phyloP scores from a whole-genome alignment of 2,888 invertebrate species.

The Herminia tarsipennalis region DNA sequence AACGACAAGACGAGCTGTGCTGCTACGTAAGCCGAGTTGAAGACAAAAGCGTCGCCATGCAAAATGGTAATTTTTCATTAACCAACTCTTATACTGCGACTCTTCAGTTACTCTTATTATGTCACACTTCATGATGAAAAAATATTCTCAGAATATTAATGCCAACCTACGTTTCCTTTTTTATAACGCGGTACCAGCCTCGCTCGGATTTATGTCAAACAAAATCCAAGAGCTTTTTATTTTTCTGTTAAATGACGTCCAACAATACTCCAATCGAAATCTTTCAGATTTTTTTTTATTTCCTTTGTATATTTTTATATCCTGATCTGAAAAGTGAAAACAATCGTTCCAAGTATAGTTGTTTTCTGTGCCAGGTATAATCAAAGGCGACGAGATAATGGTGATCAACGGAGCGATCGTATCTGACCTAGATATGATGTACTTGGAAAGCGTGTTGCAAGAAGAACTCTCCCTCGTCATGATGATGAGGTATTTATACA shows the following conservation, averaged over 20 bases:
- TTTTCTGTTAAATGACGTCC: conserved; percentile 17
- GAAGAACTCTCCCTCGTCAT: conserved; percentile 97
- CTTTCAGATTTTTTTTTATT: conserved; percentile 38
- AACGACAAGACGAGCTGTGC: conserved; percentile 97
- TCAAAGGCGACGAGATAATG: conserved; percentile 99
- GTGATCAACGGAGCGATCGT: conserved; percentile 99
- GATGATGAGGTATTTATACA: conserved; percentile 93
- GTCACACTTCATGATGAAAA: too few species aligned
- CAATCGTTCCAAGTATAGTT: conserved; percentile 60
- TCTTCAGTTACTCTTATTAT: too few species aligned
- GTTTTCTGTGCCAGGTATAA: conserved; percentile 91
- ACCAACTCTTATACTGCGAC: too few species aligned
- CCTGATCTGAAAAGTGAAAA: conserved; percentile 49
- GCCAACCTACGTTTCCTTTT: not conserved
- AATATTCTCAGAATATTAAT: too few species aligned
- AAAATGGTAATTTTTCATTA: conserved; percentile 95
- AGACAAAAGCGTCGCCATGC: conserved; percentile 97
- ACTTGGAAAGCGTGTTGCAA: conserved; percentile 97
- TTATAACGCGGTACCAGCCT: conserved; percentile 6
- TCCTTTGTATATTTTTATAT: conserved; percentile 39
- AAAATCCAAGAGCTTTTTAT: not conserved
- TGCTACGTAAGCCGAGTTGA: conserved; percentile 98
- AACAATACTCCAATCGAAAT: conserved; percentile 26
- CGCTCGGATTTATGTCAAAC: not conserved
- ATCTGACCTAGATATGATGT: conserved; percentile 99